A percentile compares a stretch with the other conserved stretches of the same genome.
These are phyloP conservation scores for Salvelinus alpinus DNA, from an alignment of 2,113 vertebrate genomes.

Conservation along the genomic window DNA sequence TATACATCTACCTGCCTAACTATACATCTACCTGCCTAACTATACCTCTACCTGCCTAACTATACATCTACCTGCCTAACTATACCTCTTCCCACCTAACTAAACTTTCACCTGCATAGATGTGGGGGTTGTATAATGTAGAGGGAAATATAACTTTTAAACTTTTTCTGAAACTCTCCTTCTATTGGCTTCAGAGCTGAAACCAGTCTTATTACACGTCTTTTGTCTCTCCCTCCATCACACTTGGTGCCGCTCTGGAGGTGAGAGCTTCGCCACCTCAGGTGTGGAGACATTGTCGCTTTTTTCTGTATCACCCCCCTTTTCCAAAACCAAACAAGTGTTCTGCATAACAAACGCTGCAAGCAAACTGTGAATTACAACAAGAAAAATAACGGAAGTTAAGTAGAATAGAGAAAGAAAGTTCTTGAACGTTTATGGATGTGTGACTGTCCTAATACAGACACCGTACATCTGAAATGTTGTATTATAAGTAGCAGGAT, in stretches of 20 bases:
- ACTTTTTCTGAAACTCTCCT: too few relatives aligned
- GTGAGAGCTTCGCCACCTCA: slow-evolving; percentile 67
- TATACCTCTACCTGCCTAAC: too few relatives aligned
- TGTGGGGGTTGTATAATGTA: too few relatives aligned
- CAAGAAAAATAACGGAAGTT: slow-evolving; percentile 24
- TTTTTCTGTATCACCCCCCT: slow-evolving; percentile 21
- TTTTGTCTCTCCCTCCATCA: slow-evolving; percentile 62
- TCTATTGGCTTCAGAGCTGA: not conserved
- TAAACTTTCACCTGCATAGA: too few relatives aligned
- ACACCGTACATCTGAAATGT: too few relatives aligned
- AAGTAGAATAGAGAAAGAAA: slow-evolving; percentile 19
- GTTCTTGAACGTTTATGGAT: not conserved
- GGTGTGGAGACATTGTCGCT: slow-evolving; percentile 68
- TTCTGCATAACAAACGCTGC: not conserved
- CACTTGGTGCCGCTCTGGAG: slow-evolving; percentile 65
- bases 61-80: too few relatives aligned
- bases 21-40: too few relatives aligned
- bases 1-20: too few relatives aligned
- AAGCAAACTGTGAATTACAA: slow-evolving; percentile 29
- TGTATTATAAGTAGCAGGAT: too few relatives aligned
- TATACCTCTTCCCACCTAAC: too few relatives aligned
- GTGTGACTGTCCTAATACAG: too few relatives aligned
- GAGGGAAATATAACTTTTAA: too few relatives aligned
- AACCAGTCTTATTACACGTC: slow-evolving; percentile 31
- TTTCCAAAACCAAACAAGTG: slow-evolving; percentile 32